Percentiles rank a stretch among this genome's conserved stretches.
phyloP scores from a whole-genome alignment of 2,113 vertebrate species.

The Halichoeres trimaculatus region DNA sequence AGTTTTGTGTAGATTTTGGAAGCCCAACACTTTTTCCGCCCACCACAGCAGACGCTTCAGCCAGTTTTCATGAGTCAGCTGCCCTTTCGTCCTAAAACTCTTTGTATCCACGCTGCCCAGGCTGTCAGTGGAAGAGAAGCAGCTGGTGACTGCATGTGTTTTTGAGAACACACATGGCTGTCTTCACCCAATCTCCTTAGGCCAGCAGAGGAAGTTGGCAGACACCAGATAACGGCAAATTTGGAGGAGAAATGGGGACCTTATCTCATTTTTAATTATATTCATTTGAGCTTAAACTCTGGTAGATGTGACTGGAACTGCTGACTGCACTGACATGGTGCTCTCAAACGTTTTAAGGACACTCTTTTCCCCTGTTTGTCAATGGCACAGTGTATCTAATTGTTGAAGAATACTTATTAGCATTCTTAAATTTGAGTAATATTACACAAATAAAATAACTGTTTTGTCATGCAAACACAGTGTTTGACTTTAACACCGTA shows the following conservation, averaged over 20 bases:
- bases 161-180: constrained; percentile 44
- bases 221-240: not conserved
- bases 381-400: not conserved
- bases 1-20: constrained; percentile 2
- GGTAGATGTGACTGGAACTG: not conserved
- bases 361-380: not conserved
- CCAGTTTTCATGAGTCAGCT: constrained; percentile 27
- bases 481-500: too few relatives aligned
- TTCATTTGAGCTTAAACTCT: not conserved
- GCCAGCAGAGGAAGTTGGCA: constrained; percentile 26
- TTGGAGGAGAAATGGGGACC: not conserved
- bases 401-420: too few relatives aligned
- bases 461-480: too few relatives aligned
- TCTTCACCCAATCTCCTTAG: constrained; percentile 35
- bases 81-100: constrained; percentile 35
- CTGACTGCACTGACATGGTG: not conserved
- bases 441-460: too few relatives aligned
- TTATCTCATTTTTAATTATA: not conserved
- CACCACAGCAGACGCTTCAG: constrained; percentile 5
- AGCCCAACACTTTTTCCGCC: constrained; percentile 3
- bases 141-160: constrained; percentile 53
- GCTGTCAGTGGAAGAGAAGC: constrained; percentile 42
- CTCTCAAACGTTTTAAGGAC: not conserved
- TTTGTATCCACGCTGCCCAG: constrained; percentile 2
- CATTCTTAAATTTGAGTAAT: too few relatives aligned